Percentiles rank a stretch among this genome's conserved stretches.
Evolutionary conservation across 2,888 invertebrate genomes (phyloP).

Genomic region (Plagodis dolabraria): DNA sequence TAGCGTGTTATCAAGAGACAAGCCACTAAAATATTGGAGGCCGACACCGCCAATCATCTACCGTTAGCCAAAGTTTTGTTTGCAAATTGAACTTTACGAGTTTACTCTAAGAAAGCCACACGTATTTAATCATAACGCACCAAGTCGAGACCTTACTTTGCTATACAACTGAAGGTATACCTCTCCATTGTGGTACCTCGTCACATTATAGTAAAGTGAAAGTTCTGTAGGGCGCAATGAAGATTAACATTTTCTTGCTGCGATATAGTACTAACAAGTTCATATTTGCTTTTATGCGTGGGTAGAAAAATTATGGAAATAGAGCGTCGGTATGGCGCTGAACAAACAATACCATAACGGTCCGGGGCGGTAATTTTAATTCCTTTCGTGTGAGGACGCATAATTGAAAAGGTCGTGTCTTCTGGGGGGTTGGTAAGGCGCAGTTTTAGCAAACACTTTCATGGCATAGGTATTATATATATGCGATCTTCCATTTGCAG

Average conservation of each 20-base stretch:
- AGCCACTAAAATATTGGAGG: constrained; percentile 36
- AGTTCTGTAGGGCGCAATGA: background rate
- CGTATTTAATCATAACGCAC: constrained; percentile 23
- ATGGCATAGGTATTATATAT: background rate
- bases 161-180: constrained; percentile 1
- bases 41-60: constrained; percentile 37
- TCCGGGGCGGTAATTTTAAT: constrained; percentile 66
- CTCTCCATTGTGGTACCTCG: constrained; percentile 3
- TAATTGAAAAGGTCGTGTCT: constrained; percentile 44
- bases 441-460: background rate
- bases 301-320: constrained; percentile 70
- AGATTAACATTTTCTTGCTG: background rate
- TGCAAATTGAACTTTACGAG: constrained; percentile 56
- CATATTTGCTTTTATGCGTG: constrained; percentile 42
- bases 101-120: constrained; percentile 45
- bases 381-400: constrained; percentile 56
- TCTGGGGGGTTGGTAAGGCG: constrained; percentile 38
- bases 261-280: constrained; percentile 25
- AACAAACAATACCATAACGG: constrained; percentile 77
- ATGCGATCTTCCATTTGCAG: too few species aligned
- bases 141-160: constrained; percentile 15
- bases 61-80: constrained; percentile 44
- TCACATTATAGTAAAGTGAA: constrained; percentile 4
- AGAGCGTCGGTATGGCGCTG: constrained; percentile 53
- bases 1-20: constrained; percentile 7